Evolutionary conservation across 2,888 invertebrate genomes (phyloP).

Genomic region (Eumacrocentrus americanus): DNA sequence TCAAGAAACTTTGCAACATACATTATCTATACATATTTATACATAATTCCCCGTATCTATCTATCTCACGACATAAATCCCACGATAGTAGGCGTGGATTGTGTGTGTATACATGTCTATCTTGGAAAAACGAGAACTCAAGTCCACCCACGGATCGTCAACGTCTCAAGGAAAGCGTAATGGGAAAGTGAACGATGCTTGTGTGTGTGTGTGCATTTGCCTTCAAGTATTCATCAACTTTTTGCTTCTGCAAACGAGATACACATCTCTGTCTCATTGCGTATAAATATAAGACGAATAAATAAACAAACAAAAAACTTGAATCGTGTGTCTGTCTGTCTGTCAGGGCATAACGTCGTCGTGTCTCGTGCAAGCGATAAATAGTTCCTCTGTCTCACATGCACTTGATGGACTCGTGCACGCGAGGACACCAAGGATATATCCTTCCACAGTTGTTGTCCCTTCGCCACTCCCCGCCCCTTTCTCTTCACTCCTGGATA

Average conservation of each 20-base stretch:
- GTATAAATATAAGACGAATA: background rate
- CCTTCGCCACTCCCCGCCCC: constrained; percentile 6
- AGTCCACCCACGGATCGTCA: background rate
- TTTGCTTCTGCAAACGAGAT: background rate
- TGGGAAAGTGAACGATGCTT: background rate
- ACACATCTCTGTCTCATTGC: background rate
- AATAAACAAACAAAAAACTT: background rate
- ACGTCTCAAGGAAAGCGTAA: background rate
- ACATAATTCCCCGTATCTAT: too few relatives aligned
- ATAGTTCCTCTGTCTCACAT: constrained; percentile 23
- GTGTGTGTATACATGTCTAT: constrained; percentile 4
- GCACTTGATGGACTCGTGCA: constrained; percentile 34
- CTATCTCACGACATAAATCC: too few relatives aligned
- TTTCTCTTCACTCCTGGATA: too few relatives aligned
- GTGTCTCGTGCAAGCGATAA: constrained; percentile 35
- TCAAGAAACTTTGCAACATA: too few relatives aligned
- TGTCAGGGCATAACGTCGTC: constrained; percentile 26
- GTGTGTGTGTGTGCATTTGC: constrained; percentile 1
- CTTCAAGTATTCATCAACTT: background rate
- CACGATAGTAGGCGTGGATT: background rate
- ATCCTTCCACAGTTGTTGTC: constrained; percentile 14
- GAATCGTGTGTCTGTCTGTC: constrained; percentile 22
- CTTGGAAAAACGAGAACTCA: background rate
- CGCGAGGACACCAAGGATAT: constrained; percentile 35
- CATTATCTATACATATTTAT: too few relatives aligned